Evolutionary conservation across 1,140 invertebrate genomes (phyloP).

Genomic region (Epicauta chinensis): DNA sequence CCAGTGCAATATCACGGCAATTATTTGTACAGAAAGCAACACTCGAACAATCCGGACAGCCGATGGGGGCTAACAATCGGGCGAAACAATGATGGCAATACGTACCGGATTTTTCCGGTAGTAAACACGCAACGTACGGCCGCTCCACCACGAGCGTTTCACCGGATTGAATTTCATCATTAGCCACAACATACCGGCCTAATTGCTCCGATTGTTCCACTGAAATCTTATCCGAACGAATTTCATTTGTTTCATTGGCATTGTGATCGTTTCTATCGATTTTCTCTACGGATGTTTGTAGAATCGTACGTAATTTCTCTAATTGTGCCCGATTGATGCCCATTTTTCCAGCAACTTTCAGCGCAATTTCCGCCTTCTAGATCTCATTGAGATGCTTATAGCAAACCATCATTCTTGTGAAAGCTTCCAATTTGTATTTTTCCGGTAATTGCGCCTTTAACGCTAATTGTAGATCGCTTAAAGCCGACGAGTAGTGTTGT

Average conservation of each 20-base stretch:
- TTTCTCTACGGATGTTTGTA: conserved; percentile 7
- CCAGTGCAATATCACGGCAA: conserved; percentile 61
- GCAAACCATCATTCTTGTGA: conserved; percentile 55
- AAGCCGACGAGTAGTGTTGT: conserved; percentile 48
- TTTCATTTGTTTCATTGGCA: conserved; percentile 36
- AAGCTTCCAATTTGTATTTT: conserved; percentile 52
- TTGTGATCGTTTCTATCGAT: conserved; percentile 13
- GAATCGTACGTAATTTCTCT: conserved; percentile 5
- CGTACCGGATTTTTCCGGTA: conserved; percentile 63
- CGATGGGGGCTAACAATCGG: conserved; percentile 55
- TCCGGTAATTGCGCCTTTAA: conserved; percentile 52
- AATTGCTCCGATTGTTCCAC: conserved; percentile 44
- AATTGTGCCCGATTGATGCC: conserved; percentile 35
- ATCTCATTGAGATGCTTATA: conserved; percentile 51
- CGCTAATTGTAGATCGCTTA: conserved; percentile 56
- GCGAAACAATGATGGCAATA: conserved; percentile 81
- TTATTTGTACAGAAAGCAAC: conserved; percentile 67
- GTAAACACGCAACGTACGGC: conserved; percentile 66
- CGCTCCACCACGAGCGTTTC: conserved; percentile 64
- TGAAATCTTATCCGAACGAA: conserved; percentile 41
- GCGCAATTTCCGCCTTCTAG: conserved; percentile 50
- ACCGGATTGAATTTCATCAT: conserved; percentile 52
- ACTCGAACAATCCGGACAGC: conserved; percentile 68
- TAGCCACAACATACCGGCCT: conserved; percentile 55
- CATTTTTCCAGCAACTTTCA: conserved; percentile 50